Conservation (phyloP, 2,113 vertebrate species). For the Rhizomys pruinosus region DNA sequence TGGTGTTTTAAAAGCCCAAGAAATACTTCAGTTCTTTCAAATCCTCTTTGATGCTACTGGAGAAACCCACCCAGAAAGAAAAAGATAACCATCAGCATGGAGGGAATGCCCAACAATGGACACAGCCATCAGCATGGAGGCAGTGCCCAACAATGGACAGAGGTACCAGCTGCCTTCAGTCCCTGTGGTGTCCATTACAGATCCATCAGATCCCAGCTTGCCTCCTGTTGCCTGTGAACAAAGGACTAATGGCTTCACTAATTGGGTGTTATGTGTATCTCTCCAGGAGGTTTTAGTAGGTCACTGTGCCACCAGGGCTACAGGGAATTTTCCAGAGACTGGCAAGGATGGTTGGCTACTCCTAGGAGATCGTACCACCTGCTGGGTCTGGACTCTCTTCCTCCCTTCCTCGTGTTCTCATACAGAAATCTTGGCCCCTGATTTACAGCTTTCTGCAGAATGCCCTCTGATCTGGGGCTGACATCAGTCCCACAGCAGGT, state of each 20-base stretch:
- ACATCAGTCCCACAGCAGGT: fast-evolving
- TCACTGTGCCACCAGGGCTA: background rate
- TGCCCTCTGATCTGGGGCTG: background rate
- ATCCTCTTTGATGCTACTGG: background rate
- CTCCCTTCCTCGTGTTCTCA: background rate
- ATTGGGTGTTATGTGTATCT: background rate
- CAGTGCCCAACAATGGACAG: background rate
- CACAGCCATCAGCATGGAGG: background rate
- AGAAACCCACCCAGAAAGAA: background rate
- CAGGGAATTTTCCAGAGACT: background rate
- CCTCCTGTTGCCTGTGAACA: background rate
- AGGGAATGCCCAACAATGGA: too few species aligned
- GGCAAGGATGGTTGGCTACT: background rate
- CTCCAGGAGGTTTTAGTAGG: background rate
- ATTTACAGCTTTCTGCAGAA: background rate
- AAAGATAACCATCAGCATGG: background rate
- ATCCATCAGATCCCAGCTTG: background rate
- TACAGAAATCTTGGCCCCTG: background rate
- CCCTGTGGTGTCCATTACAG: background rate
- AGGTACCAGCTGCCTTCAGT: background rate
- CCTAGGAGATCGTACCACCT: background rate
- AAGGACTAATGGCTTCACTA: background rate
- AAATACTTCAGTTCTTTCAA: background rate
- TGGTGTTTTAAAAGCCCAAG: background rate
- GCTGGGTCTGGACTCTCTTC: background rate